Evolutionary conservation across 23 tunicate genomes (phyloP).

Genomic region (Trididemnum clinides): DNA sequence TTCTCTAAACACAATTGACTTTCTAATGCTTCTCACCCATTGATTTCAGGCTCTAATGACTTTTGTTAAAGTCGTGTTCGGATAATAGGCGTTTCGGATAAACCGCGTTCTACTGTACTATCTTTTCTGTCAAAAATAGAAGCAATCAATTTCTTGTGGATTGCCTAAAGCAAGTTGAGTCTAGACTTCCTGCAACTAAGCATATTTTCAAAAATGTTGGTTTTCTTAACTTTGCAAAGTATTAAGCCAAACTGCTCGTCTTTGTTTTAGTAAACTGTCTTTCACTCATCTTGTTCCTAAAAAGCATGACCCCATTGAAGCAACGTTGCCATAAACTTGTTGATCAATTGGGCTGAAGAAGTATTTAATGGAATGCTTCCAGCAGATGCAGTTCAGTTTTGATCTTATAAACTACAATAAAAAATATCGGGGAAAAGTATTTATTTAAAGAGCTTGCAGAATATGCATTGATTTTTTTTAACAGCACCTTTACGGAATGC

Average conservation of each 20-base stretch:
- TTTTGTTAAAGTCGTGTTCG: too few relatives aligned
- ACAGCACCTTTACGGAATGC: background rate
- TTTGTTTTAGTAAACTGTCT: background rate
- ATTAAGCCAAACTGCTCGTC: background rate
- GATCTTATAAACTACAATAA: background rate
- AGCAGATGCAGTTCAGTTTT: background rate
- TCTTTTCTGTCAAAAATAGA: background rate
- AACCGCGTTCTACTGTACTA: too few relatives aligned
- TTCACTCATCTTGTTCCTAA: background rate
- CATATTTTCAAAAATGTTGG: background rate
- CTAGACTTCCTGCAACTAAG: background rate
- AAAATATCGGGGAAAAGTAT: background rate
- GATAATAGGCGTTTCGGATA: too few relatives aligned
- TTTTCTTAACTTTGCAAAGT: background rate
- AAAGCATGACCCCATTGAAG: background rate
- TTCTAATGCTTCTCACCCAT: too few relatives aligned
- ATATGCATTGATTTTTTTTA: background rate
- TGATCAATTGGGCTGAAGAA: background rate
- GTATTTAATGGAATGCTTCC: background rate
- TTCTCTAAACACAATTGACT: too few relatives aligned
- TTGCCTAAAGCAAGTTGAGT: background rate
- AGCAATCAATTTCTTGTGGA: background rate
- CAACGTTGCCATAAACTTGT: background rate
- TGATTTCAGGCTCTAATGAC: too few relatives aligned
- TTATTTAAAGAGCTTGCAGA: background rate